Evolutionary conservation across 2,797 vertebrate genomes (phyloP).

Genomic region (Muscicapa striata): DNA sequence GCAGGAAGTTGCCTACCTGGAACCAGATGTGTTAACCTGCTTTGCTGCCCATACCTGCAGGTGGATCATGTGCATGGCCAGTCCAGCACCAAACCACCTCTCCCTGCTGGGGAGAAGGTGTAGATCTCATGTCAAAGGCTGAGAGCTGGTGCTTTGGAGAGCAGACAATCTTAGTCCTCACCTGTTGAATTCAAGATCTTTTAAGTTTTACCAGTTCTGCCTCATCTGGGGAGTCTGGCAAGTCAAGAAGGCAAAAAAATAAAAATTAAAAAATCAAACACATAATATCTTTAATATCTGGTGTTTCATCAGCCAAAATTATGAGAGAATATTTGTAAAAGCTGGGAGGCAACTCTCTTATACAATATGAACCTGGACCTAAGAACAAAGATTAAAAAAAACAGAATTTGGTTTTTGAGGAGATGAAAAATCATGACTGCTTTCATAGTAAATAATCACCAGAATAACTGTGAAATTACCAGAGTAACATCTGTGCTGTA

Average conservation of each 20-base stretch:
- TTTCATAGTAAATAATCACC: neutral
- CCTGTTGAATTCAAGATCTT: neutral
- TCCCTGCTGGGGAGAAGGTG: neutral
- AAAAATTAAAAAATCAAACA: neutral
- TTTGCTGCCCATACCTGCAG: neutral
- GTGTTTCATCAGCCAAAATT: neutral
- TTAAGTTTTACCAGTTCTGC: neutral
- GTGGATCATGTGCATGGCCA: neutral
- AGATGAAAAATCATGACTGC: neutral
- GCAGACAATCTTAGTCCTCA: neutral
- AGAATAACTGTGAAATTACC: constrained; percentile 12
- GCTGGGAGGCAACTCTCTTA: neutral
- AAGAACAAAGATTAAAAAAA: neutral
- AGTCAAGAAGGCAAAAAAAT: neutral
- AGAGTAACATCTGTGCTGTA: constrained; percentile 3
- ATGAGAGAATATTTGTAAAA: neutral
- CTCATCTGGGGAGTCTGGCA: neutral
- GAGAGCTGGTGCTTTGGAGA: neutral
- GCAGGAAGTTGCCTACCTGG: neutral
- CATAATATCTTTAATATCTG: neutral
- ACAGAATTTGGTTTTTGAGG: neutral
- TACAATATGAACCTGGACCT: neutral
- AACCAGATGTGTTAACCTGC: neutral
- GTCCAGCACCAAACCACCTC: neutral
- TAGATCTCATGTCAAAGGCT: neutral